Conservation (phyloP, 2,113 vertebrate species). For the Atrichornis clamosus region DNA sequence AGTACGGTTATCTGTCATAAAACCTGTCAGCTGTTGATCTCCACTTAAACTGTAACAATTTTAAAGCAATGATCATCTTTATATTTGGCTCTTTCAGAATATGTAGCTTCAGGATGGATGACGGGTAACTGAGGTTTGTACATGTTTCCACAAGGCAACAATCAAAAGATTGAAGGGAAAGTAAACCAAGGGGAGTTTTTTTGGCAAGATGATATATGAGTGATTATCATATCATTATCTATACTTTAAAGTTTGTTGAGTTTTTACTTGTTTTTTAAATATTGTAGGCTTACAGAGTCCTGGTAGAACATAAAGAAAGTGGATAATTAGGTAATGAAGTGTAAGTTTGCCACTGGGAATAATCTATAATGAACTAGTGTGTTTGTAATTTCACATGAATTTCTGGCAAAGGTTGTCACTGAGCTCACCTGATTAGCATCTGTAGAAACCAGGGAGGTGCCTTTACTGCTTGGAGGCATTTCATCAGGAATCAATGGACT, state of each 20-base stretch:
- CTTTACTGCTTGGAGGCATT: not conserved
- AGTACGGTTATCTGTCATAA: not conserved
- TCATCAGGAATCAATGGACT: not conserved
- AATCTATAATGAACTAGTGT: rapidly evolving
- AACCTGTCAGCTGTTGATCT: not conserved
- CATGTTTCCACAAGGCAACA: not conserved
- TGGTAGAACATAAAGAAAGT: not conserved
- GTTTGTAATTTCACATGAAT: not conserved
- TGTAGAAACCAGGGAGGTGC: not conserved
- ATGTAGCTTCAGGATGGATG: not conserved
- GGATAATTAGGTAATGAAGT: not conserved
- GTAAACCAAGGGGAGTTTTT: not conserved
- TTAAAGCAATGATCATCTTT: not conserved
- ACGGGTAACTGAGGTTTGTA: not conserved
- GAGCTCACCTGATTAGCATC: not conserved
- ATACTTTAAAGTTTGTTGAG: not conserved
- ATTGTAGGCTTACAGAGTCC: not conserved
- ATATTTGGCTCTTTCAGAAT: not conserved
- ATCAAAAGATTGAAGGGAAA: not conserved
- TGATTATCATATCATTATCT: not conserved
- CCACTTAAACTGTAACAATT: not conserved
- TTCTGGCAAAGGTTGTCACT: not conserved
- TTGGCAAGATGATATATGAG: not conserved
- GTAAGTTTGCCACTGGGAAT: rapidly evolving
- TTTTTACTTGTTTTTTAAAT: not conserved